phyloP scores from a whole-genome alignment of 2,888 invertebrate genomes.

The Ophioninae sp. region DNA sequence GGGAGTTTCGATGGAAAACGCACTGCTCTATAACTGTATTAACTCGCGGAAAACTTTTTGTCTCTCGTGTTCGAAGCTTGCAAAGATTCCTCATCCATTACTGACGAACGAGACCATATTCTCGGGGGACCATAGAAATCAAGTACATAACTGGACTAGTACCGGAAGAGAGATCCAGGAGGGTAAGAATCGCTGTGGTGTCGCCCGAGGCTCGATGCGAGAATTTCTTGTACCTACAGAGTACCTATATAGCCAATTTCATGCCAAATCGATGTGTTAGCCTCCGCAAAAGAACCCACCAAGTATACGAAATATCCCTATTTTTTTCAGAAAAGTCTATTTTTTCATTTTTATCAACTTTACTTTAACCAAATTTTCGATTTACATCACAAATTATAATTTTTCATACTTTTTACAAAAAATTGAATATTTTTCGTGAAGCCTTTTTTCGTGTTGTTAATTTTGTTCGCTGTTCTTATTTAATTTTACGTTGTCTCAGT shows the following conservation, averaged over 20 bases:
- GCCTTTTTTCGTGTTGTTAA: no score
- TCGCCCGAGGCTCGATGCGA: constrained; percentile 45
- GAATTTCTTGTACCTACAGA: constrained; percentile 2
- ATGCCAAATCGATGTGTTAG: neutral
- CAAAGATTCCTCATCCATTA: constrained; percentile 57
- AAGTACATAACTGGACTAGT: constrained; percentile 26
- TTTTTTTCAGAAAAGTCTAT: no score
- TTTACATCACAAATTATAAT: no score
- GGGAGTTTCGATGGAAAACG: neutral
- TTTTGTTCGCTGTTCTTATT: no score
- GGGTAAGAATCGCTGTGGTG: constrained; percentile 44
- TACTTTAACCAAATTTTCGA: no score
- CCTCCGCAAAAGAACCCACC: neutral
- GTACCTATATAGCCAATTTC: constrained; percentile 6
- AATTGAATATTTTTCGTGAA: no score
- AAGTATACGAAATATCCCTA: no score
- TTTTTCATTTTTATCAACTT: no score
- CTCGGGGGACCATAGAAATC: constrained; percentile 43
- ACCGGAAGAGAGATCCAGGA: constrained; percentile 15
- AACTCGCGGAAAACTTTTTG: constrained; percentile 31
- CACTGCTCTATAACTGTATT: constrained; percentile 9
- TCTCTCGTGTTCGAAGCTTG: constrained; percentile 21
- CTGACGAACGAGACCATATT: constrained; percentile 42
- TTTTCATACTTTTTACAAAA: no score
- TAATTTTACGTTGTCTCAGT: no score